phyloP scores from a whole-genome alignment of 2,113 vertebrate genomes.

The Cochlearius cochlearius region DNA sequence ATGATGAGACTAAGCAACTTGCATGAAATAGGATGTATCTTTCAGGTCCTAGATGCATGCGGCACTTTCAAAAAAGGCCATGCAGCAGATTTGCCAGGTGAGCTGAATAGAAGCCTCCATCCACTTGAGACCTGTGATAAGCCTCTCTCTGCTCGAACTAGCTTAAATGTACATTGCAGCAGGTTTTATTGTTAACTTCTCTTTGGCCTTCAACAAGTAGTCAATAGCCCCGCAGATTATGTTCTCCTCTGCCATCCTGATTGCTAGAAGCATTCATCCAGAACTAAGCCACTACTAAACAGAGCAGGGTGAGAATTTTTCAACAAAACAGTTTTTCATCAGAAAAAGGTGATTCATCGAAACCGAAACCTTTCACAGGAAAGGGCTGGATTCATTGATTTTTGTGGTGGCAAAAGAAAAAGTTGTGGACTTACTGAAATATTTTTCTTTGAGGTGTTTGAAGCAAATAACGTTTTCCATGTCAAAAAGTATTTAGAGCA shows the following conservation, averaged over 20 bases:
- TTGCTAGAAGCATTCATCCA: constrained; percentile 14
- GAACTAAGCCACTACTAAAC: constrained; percentile 47
- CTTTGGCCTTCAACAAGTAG: constrained; percentile 52
- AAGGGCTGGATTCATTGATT: not conserved
- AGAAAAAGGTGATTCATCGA: constrained; percentile 9
- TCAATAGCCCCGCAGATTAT: constrained; percentile 41
- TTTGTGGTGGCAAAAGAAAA: not conserved
- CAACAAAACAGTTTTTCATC: constrained; percentile 8
- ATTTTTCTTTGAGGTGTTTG: not conserved
- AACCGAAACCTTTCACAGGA: constrained; percentile 17
- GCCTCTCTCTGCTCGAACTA: not conserved
- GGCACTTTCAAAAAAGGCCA: not conserved
- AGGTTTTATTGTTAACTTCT: constrained; percentile 46
- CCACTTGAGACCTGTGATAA: constrained; percentile 2
- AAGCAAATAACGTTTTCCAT: not conserved
- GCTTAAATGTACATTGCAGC: constrained; percentile 39
- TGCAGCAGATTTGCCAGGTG: not conserved
- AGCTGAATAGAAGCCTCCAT: not conserved
- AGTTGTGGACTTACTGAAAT: not conserved
- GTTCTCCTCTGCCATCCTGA: constrained; percentile 41
- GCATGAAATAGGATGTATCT: not conserved
- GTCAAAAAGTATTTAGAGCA: not conserved
- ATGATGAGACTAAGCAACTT: not conserved
- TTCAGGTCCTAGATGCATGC: not conserved
- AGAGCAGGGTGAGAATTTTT: constrained; percentile 14